A percentile compares a stretch with the other conserved stretches of the same genome.
These are phyloP conservation scores for Procavia capensis DNA, from an alignment of 2,113 vertebrate species.

Conservation along the genomic window DNA sequence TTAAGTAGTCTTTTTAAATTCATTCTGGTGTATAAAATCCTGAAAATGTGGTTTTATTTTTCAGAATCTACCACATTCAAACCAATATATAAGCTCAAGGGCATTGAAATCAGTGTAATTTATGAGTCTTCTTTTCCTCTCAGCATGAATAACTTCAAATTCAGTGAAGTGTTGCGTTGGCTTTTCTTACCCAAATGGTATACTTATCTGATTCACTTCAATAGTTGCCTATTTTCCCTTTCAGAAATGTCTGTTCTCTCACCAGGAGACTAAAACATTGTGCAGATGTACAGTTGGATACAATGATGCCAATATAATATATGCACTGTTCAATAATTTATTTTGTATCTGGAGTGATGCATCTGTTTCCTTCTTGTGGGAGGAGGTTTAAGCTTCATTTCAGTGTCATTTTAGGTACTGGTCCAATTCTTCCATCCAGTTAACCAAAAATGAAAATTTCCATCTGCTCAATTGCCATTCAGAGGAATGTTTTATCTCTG, in stretches of 20 bases:
- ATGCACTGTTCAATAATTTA: conserved; percentile 84
- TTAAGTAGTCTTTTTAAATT: conserved; percentile 31
- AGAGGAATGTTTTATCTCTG: conserved; percentile 84
- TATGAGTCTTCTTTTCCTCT: conserved; percentile 68
- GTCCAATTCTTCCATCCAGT: conserved; percentile 84
- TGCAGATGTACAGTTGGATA: conserved; percentile 84
- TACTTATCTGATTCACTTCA: conserved; percentile 80
- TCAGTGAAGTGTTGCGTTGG: conserved; percentile 76
- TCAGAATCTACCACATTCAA: conserved; percentile 63
- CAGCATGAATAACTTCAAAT: conserved; percentile 75
- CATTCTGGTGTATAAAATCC: conserved; percentile 64
- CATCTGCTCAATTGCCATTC: conserved; percentile 85
- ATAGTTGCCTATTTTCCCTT: conserved; percentile 80
- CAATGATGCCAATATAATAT: conserved; percentile 84
- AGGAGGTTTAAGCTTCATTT: conserved; percentile 78
- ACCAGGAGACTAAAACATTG: conserved; percentile 82
- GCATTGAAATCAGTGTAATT: conserved; percentile 72
- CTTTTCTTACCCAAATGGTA: conserved; percentile 77
- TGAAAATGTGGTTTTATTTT: conserved; percentile 65
- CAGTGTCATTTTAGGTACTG: conserved; percentile 83
- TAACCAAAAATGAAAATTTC: conserved; percentile 86
- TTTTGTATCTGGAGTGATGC: conserved; percentile 84
- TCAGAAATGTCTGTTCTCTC: conserved; percentile 82
- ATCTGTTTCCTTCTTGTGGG: conserved; percentile 83
- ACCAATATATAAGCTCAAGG: conserved; percentile 70